Base-by-base conservation (phyloP, 2,113 vertebrate genomes). In the Cygnus buccinator region DNA sequence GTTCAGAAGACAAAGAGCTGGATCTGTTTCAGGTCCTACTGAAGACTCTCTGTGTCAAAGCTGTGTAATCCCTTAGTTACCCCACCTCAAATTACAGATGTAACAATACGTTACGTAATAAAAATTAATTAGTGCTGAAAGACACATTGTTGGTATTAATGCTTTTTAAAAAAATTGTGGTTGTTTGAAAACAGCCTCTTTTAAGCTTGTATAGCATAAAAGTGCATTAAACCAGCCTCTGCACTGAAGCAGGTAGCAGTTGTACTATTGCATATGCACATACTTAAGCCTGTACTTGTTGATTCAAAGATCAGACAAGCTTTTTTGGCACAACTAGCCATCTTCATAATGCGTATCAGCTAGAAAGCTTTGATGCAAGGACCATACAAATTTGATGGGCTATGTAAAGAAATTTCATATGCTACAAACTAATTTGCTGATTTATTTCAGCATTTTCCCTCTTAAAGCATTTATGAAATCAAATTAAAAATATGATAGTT, bases 51-150 rank as follows among this genome's bases (percentile, higher is more conserved):
- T 57, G 23, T 77, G 82, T 50, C 89, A 90, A 91, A 84, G 12
- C 68, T 81, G 11, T 84, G 72, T 73, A 95, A 96, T 83, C 66
- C 57, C 35, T 68, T 31, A 80, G 26, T 89, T 94, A 96, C 79
- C 68, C 89, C 90, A 84, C 79, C 72, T 95, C 67, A 86, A 94
- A 95, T 73, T 79, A 90, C 41, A 39, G 85, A 72, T 78, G 91
- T 86, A 93, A 92, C 19, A 70, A 67, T 74, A 33, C 31, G 5
- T 93, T 95, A 88, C 1, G 1, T 62, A 95, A 93, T 58, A 67
- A 93, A 66, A 79, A 95, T 66, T 58, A 87, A 37, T 65, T 67
- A 43, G 61, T 72, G 79, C 58, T 92, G 95, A 96, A 89, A 95
- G 94, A 94, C 16, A 44, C 46, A 33, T 35, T 59, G 68, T 81